Percentiles rank a stretch among this genome's conserved stretches.
phyloP scores from a whole-genome alignment of 2,113 vertebrate genomes.

The Caracal caracal region DNA sequence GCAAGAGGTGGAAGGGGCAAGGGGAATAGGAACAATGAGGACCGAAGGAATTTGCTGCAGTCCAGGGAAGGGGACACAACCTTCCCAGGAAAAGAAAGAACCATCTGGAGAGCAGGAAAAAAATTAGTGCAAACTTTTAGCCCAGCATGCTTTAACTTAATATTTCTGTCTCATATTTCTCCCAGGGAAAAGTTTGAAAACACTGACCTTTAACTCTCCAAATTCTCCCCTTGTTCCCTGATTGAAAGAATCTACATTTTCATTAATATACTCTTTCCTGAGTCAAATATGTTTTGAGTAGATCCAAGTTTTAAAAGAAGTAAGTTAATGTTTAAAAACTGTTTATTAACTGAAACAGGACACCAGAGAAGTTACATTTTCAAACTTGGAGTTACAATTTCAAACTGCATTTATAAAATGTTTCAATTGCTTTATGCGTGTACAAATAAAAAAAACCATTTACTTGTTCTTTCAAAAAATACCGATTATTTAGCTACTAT shows the following conservation, averaged over 20 bases:
- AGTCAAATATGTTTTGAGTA: conserved; percentile 6
- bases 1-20: background rate
- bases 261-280: background rate
- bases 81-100: background rate
- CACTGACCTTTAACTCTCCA: background rate
- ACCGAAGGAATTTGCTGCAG: background rate
- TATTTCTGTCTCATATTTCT: conserved; percentile 15
- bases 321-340: background rate
- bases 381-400: conserved; percentile 14
- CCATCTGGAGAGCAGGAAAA: background rate
- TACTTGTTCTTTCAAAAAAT: background rate
- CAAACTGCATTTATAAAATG: background rate
- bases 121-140: background rate
- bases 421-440: background rate
- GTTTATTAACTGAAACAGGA: background rate
- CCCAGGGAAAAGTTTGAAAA: background rate
- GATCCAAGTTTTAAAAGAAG: background rate
- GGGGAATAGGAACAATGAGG: background rate
- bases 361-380: background rate
- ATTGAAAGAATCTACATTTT: background rate
- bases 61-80: background rate
- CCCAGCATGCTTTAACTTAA: background rate
- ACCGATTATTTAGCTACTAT: background rate
- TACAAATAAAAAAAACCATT: background rate
- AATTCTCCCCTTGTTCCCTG: background rate